Percentiles rank a stretch among this genome's conserved stretches.
These are phyloP conservation scores for Catharus bicknelli DNA, from an alignment of 2,113 vertebrate genomes.

Conservation along the genomic window DNA sequence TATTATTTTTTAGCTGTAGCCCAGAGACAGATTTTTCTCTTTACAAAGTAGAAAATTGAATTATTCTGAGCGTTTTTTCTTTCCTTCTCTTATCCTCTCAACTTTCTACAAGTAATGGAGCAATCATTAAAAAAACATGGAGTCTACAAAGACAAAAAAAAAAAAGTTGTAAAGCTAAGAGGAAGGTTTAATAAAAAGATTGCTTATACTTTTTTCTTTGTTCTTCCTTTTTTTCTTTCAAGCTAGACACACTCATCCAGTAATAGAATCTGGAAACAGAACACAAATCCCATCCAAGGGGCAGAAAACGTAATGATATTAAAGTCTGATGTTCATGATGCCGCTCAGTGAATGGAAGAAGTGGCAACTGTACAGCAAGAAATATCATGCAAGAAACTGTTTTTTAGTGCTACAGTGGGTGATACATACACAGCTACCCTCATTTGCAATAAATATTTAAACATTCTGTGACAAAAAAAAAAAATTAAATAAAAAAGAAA, in stretches of 20 bases:
- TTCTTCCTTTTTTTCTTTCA: neutral
- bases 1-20: slow-evolving; percentile 37
- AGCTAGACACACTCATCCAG: neutral
- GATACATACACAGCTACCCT: neutral
- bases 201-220: neutral
- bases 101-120: slow-evolving; percentile 14
- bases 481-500: neutral
- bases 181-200: slow-evolving; percentile 32
- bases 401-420: neutral
- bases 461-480: neutral
- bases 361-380: neutral
- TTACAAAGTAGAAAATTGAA: slow-evolving; percentile 47
- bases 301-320: neutral
- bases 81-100: slow-evolving; percentile 19
- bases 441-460: slow-evolving; percentile 40
- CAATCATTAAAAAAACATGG: slow-evolving; percentile 61
- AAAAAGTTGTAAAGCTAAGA: neutral
- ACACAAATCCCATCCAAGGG: neutral
- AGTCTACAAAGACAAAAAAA: neutral
- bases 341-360: neutral
- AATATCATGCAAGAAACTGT: neutral
- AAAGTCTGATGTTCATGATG: neutral
- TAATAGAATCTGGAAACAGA: slow-evolving; percentile 29
- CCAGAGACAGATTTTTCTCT: slow-evolving; percentile 50
- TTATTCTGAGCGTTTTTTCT: slow-evolving; percentile 42